Conservation (phyloP, 2,797 vertebrate genomes). For the Xenentodon cancila region DNA sequence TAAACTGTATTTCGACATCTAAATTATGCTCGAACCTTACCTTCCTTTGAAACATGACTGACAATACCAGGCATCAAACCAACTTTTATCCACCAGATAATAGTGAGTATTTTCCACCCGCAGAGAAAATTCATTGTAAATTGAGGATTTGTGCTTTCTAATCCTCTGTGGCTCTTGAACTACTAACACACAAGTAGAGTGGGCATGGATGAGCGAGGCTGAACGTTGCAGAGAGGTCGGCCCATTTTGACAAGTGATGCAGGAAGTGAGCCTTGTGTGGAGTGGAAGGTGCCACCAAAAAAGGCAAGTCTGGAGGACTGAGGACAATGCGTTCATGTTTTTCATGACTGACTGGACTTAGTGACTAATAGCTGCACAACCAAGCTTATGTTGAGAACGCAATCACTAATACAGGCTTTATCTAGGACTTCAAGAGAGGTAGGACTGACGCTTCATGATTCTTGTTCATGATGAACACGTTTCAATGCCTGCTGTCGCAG, state of each 20-base stretch:
- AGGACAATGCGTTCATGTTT: not conserved
- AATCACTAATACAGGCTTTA: too few species aligned
- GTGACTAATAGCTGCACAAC: not conserved
- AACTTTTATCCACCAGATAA: constrained; percentile 53
- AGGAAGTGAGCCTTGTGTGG: constrained; percentile 76
- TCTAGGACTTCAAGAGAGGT: too few species aligned
- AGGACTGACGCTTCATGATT: too few species aligned
- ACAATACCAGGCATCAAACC: constrained; percentile 30
- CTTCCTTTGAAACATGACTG: constrained; percentile 77
- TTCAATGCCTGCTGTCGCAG: too few species aligned
- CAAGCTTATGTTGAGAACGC: too few species aligned
- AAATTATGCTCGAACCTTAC: constrained; percentile 63
- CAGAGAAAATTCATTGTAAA: constrained; percentile 56
- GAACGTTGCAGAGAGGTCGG: constrained; percentile 39
- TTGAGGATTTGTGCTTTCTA: constrained; percentile 7
- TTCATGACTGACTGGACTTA: not conserved
- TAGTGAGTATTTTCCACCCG: constrained; percentile 46
- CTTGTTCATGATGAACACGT: too few species aligned
- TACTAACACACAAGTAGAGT: not conserved
- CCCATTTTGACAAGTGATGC: constrained; percentile 65
- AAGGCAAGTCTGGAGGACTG: constrained; percentile 10
- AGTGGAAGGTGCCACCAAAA: constrained; percentile 46
- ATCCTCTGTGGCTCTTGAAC: constrained; percentile 30
- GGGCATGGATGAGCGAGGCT: constrained; percentile 25
- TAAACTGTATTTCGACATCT: too few species aligned